Base-by-base conservation (phyloP, 2,113 vertebrate species). In the Phodopus roborovskii region DNA sequence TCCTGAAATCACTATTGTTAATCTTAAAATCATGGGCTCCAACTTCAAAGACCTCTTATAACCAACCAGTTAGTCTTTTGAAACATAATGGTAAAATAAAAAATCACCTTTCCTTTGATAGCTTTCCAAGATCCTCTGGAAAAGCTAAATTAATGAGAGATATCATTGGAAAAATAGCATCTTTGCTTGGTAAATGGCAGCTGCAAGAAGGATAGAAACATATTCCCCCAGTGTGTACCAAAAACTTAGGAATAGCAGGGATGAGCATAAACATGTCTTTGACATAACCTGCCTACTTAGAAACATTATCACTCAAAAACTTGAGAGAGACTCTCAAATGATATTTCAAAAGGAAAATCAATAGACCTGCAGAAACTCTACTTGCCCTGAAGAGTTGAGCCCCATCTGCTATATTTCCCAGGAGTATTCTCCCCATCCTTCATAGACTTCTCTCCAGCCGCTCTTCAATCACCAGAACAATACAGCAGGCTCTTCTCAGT, bases 1-100 rank as follows among this genome's bases (percentile, higher is more conserved):
- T 42, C 42, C 22, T 90, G 58, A 96, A 96, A 97, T 96, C 96
- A 95, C 96, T 73, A 53, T 94, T 96, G 94, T 97, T 95, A 95
- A 97, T 97, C 94, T 96, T 94, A 81, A 95, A 97, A 95, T 89
- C 82, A 81, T 58, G n/a, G 77, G 45, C 36, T 95, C 33, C 88
- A 96, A 95, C 94, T 97, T 87, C 77, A 92, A 94, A 96, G 68
- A 3, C 36, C 95, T 75, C 62, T 94, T 91, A 48, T 92, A 97
- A 94, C 77, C 48, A 87, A 94, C 77, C 48, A 87, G 50, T 91
- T 90, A 94, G 86, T 91, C 94, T 96, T 96, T 96, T 62, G 96
- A 92, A 95, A 75, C 45, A 92, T 50, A 97, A 96, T 89, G 85
- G 60, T 42, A 12, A 58, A 83, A 88, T 86, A 84, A 87, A 86